phyloP scores from a whole-genome alignment of 37 sponge, comb jelly and placozoan genomes.

The Haliclona indistincta region DNA sequence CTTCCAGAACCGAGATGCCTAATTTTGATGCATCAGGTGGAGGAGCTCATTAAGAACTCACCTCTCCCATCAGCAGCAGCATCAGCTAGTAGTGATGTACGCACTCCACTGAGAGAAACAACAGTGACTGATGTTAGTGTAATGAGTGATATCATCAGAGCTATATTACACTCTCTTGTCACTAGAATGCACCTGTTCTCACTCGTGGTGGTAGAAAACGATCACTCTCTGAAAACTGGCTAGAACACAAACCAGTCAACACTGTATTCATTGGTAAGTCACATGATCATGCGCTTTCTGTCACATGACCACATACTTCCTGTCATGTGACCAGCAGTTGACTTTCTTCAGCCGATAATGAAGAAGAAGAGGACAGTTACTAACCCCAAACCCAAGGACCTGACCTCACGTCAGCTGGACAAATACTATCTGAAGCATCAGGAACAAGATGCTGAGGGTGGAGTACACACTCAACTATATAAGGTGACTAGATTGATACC shows the following conservation, averaged over 20 bases:
- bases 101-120: too few relatives aligned
- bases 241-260: conserved; percentile 81
- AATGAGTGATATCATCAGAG: too few relatives aligned
- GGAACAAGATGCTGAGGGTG: conserved; percentile 79
- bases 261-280: conserved; percentile 67
- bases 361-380: conserved; percentile 94
- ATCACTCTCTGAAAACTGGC: conserved; percentile 85
- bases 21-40: too few relatives aligned
- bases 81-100: too few relatives aligned
- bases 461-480: conserved; percentile 64
- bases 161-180: background rate
- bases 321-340: too few relatives aligned
- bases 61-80: too few relatives aligned
- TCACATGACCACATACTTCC: too few relatives aligned
- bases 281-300: too few relatives aligned
- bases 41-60: too few relatives aligned
- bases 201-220: conserved; percentile 67
- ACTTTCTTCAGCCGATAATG: conserved; percentile 81
- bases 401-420: conserved; percentile 50
- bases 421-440: conserved; percentile 75
- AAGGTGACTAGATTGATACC: too few relatives aligned
- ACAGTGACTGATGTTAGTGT: too few relatives aligned
- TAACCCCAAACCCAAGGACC: conserved; percentile 76
- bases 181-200: background rate
- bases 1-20: too few relatives aligned